phyloP scores from a whole-genome alignment of 2,113 vertebrate species.

The Hydrolagus affinis region DNA sequence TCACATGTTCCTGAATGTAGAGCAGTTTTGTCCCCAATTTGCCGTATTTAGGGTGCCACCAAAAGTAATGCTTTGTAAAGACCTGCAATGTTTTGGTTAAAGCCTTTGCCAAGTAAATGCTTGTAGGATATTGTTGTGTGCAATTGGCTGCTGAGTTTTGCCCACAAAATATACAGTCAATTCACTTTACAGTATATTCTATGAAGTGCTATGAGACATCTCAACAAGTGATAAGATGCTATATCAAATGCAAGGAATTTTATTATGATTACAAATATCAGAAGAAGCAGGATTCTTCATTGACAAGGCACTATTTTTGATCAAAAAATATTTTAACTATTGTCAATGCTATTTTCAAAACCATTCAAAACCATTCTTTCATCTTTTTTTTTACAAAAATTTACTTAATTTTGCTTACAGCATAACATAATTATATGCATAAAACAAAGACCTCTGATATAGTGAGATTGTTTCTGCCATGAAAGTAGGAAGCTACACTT shows the following conservation, averaged over 20 bases:
- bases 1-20: not conserved
- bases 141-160: no score
- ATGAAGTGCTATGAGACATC: no score
- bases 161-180: no score
- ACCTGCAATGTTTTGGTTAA: no score
- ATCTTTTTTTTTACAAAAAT: not conserved
- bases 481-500: slow-evolving; percentile 56
- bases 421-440: not conserved
- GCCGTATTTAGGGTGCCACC: not conserved
- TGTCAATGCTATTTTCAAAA: not conserved
- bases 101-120: no score
- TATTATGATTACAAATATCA: not conserved
- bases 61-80: not conserved
- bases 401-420: not conserved
- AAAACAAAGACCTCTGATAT: not conserved
- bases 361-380: not conserved
- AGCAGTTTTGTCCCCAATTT: not conserved
- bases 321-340: not conserved
- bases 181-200: no score
- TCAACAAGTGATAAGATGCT: no score
- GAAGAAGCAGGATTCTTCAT: not conserved
- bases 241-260: no score
- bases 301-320: not conserved
- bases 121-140: no score
- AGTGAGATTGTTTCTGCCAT: slow-evolving; percentile 51